Evolutionary conservation across 2,113 vertebrate species (phyloP), one percentile per base, ranked within the genome.

Genomic region (Ceyx melanurus): DNA sequence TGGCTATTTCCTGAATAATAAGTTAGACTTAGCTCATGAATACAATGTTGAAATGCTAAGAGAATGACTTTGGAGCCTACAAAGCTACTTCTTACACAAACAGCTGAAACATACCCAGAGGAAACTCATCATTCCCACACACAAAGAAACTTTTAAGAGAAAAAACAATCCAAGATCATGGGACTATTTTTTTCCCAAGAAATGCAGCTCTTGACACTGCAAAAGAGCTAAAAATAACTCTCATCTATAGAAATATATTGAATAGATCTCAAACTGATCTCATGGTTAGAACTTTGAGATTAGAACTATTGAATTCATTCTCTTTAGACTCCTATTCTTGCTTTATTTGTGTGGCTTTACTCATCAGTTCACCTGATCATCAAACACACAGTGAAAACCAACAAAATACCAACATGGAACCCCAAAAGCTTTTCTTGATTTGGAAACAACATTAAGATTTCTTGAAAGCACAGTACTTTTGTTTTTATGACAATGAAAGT

Each of bases 401-500:
- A 54, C 21, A 29, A 57, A 83, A 77, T 28, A 58, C 3, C 19
- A 90, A 62, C 12, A 73, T 15, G 16, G 50, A 56, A 35, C 4
- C 17, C 48, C 68, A 66, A 45, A 57, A 77, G 11, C 6, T 77
- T 54, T 61, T n/a, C 23, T 71, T 74, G 8, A 21, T 88, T 58
- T 83, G 9, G 11, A 81, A 90, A 20, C 8, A 72, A 46, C 7
- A 62, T 29, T 10, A 46, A 67, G n/a, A 26, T 78, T 37, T 46
- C 60, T 33, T 2, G 1, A 56, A 74, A 74, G 19, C 20, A 64
- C 2, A 0, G 19, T 6, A 9, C 0, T 75, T 37, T 37, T 37
- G 16, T 46, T 37, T 64, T 77, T 3, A 71, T 28, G 10, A 45
- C 80, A 72, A 73, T 26, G 3, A 12, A 75, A 86, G 20, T 37